Evolutionary conservation across 1,140 invertebrate species (phyloP), one percentile per base, ranked within the genome.

Genomic region (Onthophagus taurus): DNA sequence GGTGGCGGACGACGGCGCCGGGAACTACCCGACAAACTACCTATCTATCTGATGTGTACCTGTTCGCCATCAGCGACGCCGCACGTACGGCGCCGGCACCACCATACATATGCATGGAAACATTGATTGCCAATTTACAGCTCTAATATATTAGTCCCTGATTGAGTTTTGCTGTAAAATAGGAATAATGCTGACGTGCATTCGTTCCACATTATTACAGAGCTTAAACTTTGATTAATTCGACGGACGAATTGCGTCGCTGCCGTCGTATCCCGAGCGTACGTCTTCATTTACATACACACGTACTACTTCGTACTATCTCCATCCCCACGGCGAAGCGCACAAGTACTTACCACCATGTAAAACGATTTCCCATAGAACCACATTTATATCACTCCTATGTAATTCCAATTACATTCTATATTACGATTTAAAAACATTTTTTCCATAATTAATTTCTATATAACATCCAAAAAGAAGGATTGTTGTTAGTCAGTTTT

Each of bases 101-200:
- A 47, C 54, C 59, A 64, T 64, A 58, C 62, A 64, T 64, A 64
- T 64, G 62, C 62, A 64, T 64, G 58, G 60, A 61, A 64, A 64
- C 62, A 64, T 64, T 64, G 62, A 64, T 64, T 64, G 62, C 60
- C 62, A 64, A 64, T 64, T 64, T 64, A 64, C 60, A 60, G 59
- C 60, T 62, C 60, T 64, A 64, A 64, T 64, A 64, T 64, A 64
- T 64, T 64, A 64, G 58, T 57, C 59, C 58, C 57, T 64, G 62
- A 64, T 64, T 64, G 62, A 63, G 62, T 63, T 64, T 63, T 63
- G 59, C 59, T 64, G 62, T 64, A 64, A 64, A 64, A 64, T 63
- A 63, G 59, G 59, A 64, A 64, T 64, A 64, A 64, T 63, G 60
- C 60, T 63, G 58, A 61, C 62, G 60, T 59, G 56, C 55, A 59